Base-by-base conservation (phyloP, 2,797 vertebrate genomes). In the Takifugu rubripes region DNA sequence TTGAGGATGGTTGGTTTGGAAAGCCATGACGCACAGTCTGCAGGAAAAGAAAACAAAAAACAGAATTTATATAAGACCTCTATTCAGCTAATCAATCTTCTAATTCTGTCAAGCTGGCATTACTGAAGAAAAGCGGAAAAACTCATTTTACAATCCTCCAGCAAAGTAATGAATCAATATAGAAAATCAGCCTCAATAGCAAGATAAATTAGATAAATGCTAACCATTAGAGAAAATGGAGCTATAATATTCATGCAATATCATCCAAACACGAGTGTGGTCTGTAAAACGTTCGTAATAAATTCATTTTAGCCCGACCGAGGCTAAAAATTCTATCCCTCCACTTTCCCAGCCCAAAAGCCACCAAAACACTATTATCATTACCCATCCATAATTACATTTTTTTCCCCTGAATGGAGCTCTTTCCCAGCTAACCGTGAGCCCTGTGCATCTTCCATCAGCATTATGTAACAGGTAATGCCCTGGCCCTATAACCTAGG, bases 1-100 rank as follows among this genome's bases (percentile, higher is more conserved):
- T 92, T 5, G 96, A 94, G 56, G 94, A 97, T 36, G 97, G 96
- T 70, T 96, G 95, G 84, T 96, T 92, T 67, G 97, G 96, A 78
- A 99, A 99, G 85, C 97, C 97, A 91, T 99, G 97, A 85, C 97
- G 96, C 81, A 98, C 94, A 66, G 97, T 99, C 97, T 99, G 88
- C 81, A 61, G 66, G 75, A 72, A 58, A 85, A 52, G 36, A 72
- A 58, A 85, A 52, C 7, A 43, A 61, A 86, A 54, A 87, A 75
- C 63, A 84, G 48, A 84, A 76, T 74, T 79, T 61, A 68, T 61
- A 79, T 82, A 49, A 84, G 66, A 73, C 52, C 51, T 64, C 52
- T 48, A 61, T 55, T 68, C 49, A 49, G 62, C 60, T 49, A 66
- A 82, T 74, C 59, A 55, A 74, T 77, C 73, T 74, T 58, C 63